Base-by-base conservation (phyloP, 2,797 vertebrate species). In the Falco concolor region DNA sequence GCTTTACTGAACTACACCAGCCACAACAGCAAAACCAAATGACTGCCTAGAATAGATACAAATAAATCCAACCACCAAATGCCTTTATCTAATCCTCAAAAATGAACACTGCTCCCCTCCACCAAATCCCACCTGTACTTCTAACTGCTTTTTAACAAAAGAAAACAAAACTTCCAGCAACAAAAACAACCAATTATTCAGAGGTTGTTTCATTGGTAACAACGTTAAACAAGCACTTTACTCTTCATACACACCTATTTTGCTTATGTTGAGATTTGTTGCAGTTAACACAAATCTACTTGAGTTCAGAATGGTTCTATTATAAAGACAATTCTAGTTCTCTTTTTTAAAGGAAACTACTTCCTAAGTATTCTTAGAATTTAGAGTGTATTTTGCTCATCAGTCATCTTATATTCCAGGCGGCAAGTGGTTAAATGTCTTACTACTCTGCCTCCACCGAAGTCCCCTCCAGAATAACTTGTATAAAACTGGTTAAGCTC, bases 331-430 rank as follows among this genome's bases (percentile, higher is more conserved):
- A 67, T 17, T 67, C 49, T 49, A 59, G 23, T 53, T 87, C 22
- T 64, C 52, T 65, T 36, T 45, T 86, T 91, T 91, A 80, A 86
- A 67, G 60, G 77, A 89, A 94, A 90, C 32, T 44, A 8, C 12
- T 40, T 40, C 44, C 44, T 47, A 76, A 76, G 52, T 68, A 67
- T 83, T 93, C 84, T 85, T 72, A 27, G 70, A 93, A 94, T 84
- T 90, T 56, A 52, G 65, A 73, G 50, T 68, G 5, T 57, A 84
- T 79, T 89, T 84, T 64, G 47, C 28, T 91, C 21, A 3, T 93
- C 81, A 88, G 45, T 90, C 81, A 92, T 84, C 52, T 60, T 79
- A 60, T 69, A 91, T 84, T 92, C 85, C 85, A 86, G 89, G 36
- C 80, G 12, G 28, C 38, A 60, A 87, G 74, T 27, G 30, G 83